Percentiles rank a stretch among this genome's conserved stretches.
phyloP scores from a whole-genome alignment of 2,113 vertebrate species.

The Zosterops lateralis region DNA sequence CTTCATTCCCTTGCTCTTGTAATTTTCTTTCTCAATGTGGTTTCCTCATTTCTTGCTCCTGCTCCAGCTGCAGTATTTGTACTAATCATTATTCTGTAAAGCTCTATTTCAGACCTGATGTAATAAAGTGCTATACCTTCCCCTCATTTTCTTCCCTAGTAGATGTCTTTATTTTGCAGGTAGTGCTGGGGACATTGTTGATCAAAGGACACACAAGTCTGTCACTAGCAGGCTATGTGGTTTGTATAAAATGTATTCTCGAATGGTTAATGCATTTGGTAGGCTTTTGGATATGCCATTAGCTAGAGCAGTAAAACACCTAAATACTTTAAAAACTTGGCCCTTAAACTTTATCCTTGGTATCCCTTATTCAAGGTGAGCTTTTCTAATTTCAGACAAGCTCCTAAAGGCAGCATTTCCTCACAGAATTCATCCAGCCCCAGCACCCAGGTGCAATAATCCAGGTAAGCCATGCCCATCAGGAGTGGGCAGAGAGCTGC shows the following conservation, averaged over 20 bases:
- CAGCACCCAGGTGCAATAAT: accelerated
- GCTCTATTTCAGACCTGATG: not conserved
- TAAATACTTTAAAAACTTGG: not conserved
- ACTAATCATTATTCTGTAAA: not conserved
- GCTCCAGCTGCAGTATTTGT: not conserved
- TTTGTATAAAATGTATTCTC: not conserved
- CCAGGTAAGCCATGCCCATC: not conserved
- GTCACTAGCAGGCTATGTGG: not conserved
- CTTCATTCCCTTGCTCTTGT: not conserved
- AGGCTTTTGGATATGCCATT: not conserved
- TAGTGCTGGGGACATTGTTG: not conserved
- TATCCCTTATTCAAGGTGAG: not conserved
- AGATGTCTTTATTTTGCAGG: not conserved
- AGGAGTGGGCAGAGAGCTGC: not conserved
- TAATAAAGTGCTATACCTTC: not conserved
- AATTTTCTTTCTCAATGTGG: not conserved
- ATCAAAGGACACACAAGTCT: not conserved
- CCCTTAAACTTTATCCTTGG: not conserved
- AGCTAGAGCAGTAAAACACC: not conserved
- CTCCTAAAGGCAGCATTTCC: not conserved
- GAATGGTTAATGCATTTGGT: not conserved
- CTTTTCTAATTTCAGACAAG: not conserved
- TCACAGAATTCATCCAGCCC: not conserved
- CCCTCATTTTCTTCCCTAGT: not conserved
- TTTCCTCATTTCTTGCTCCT: not conserved